Evolutionary conservation across 2,113 vertebrate genomes (phyloP), one percentile per base, ranked within the genome.

Genomic region (Tricholaema leucomelas): DNA sequence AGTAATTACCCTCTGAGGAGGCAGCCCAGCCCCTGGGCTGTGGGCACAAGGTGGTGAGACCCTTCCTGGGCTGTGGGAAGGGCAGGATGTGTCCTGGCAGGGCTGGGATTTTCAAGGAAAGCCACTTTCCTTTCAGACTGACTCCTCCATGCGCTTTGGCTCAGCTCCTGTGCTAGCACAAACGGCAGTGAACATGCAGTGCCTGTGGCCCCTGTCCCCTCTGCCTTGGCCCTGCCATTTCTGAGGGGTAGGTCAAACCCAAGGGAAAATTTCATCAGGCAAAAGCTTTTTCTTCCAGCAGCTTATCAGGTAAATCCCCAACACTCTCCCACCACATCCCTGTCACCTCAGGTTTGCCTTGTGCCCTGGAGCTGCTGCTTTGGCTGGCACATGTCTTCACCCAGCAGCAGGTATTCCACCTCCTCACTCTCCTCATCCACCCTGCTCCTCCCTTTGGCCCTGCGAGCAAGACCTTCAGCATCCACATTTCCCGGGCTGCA

Each of bases 371-470:
- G 23, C 40, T 78, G 63, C 61, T 73, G 42, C n/a, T 63, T 58
- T 7, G 2, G 30, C 59, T 3, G 19, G 9, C 12, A n/a, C 0
- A 0, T 12, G 12, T 60, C 46, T 15, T 20, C 19, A 50, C 9
- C 50, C 81, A 54, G 33, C 28, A 16, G 66, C 12, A 80, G 42
- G 40, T 15, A 8, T 10, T 54, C 54, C 80, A 31, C 52, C 36
- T 31, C 71, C 10, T 59, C 3, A 15, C 52, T n/a, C 6, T 23
- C 64, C 91, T 69, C 71, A 59, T 5, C 70, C 69, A 8, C 46
- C 55, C n/a, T 0, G 0, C 25, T 66, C 80, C 40, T 54, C 60
- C 56, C 50, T 14, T 12, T 2, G 4, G 15, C 36, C 36, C 80
- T 30, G 4, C 0, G 0, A 52, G 6, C 64, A 27, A 50, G 28